Conservation (phyloP, 1,140 invertebrate species). For the Globodera ellingtonae region DNA sequence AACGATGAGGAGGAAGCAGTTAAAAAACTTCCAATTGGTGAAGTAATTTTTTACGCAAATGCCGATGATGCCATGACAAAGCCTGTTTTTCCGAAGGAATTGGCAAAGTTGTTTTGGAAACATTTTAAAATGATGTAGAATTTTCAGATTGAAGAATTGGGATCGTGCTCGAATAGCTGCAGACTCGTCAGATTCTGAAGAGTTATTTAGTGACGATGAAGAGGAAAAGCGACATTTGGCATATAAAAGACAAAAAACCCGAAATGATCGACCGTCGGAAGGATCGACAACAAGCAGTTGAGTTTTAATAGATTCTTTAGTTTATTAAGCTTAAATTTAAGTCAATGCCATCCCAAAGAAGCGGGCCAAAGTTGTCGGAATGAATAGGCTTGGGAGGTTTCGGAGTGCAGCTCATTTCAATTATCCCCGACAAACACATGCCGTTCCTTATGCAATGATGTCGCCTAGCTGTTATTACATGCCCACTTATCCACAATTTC, state of each 20-base stretch:
- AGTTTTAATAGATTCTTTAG: background rate
- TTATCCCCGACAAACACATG: background rate
- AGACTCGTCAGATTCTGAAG: constrained; percentile 30
- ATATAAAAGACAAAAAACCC: constrained; percentile 24
- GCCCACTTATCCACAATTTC: background rate
- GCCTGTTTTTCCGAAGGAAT: constrained; percentile 41
- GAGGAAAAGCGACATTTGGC: constrained; percentile 34
- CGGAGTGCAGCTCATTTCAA: background rate
- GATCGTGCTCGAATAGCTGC: constrained; percentile 2
- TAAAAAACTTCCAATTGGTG: constrained; percentile 31
- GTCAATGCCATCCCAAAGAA: background rate
- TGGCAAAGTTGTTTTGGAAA: constrained; percentile 35
- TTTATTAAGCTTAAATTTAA: background rate
- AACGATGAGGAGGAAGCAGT: constrained; percentile 42
- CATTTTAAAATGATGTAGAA: background rate
- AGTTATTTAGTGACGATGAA: constrained; percentile 42
- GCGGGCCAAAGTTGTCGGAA: background rate
- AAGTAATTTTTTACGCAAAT: constrained; percentile 39
- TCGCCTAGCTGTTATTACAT: background rate
- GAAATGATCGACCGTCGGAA: background rate
- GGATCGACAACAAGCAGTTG: background rate
- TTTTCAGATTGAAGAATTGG: constrained; percentile 30
- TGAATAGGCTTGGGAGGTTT: background rate
- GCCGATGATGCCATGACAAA: constrained; percentile 35
- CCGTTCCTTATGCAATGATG: background rate